These are phyloP conservation scores for Anorthoa munda DNA, from an alignment of 2,888 invertebrate genomes.

Conservation along the genomic window DNA sequence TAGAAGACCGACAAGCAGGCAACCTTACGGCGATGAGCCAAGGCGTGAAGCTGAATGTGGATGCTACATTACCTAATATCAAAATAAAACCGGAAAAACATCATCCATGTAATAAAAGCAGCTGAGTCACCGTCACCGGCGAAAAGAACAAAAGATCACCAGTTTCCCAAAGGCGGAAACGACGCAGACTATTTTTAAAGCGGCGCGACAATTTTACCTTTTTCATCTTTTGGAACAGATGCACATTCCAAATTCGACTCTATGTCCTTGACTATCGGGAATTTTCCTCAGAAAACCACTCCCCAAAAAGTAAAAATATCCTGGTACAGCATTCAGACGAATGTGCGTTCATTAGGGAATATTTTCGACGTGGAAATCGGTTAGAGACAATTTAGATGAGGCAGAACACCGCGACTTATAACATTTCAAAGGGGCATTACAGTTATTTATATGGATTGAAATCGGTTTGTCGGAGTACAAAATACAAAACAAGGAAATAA, in stretches of 20 bases:
- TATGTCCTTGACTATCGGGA: conserved; percentile 69
- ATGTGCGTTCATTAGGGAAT: conserved; percentile 81
- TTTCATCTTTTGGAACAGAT: conserved; percentile 68
- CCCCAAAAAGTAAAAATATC: conserved; percentile 59
- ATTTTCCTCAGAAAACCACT: conserved; percentile 38
- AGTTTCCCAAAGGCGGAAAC: conserved; percentile 87
- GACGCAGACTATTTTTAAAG: conserved; percentile 86
- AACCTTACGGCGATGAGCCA: no score
- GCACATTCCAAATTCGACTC: conserved; percentile 77
- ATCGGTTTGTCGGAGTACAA: conserved; percentile 49
- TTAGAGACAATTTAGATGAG: conserved; percentile 74
- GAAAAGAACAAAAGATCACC: conserved; percentile 84
- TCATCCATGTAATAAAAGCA: conserved; percentile 68
- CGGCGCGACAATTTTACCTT: conserved; percentile 78
- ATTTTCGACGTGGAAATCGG: conserved; percentile 80
- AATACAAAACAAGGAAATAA: conserved; percentile 45
- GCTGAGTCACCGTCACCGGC: conserved; percentile 71
- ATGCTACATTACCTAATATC: conserved; percentile 9
- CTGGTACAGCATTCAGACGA: conserved; percentile 68
- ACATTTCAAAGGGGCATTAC: conserved; percentile 73
- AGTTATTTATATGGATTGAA: conserved; percentile 63
- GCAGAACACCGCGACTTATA: conserved; percentile 74
- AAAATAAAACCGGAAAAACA: conserved; percentile 64
- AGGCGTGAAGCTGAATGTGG: no score
- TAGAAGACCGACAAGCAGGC: no score